Evolutionary conservation across 2,797 vertebrate genomes (phyloP), one percentile per base, ranked within the genome.

Genomic region (Trematomus bernacchii): DNA sequence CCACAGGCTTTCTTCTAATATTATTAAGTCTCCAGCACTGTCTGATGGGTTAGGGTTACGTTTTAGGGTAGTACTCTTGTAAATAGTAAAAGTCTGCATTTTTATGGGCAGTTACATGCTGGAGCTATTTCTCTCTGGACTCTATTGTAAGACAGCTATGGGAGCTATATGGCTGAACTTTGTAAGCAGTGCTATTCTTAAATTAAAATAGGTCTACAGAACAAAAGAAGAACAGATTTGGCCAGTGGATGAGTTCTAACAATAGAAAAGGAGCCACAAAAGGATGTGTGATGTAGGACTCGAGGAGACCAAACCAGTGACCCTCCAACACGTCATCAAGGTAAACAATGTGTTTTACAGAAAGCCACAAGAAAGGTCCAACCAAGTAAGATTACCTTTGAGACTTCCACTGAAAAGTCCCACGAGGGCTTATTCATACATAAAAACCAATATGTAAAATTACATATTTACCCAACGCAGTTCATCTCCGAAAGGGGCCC

Each of bases 381-480:
- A 30, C 47, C 21, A 16, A 10, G 16, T 10, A 65, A 77, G 33
- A 78, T 11, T 48, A 43, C 13, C 44, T 48, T 55, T 47, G 27
- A 37, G 43, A 65, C 58, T 63, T 60, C 19, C 37, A 62, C 76
- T 21, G 27, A 70, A 71, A 61, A 71, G 53, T 53, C 47, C 64
- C 70, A 43, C 1, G 3, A 40, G 58, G 72, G 46, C 37, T 52
- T 61, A 21, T 61, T 78, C 61, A 59, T 42, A 76, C 27, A 74
- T 40, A 9, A 57, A 78, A 67, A 74, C 3, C 62, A 33, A 72
- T 52, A 64, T 59, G 58, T 3, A 27, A 79, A 58, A 71, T 10
- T 64, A 18, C 19, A 8, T 67, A 73, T 80, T 69, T 60, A 73
- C 4, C 27, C 27, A 77, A 66, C 14, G n/a, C 61, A 47, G 60